Evolutionary conservation across 2,888 invertebrate genomes (phyloP).

Genomic region (Agriotes lineatus): DNA sequence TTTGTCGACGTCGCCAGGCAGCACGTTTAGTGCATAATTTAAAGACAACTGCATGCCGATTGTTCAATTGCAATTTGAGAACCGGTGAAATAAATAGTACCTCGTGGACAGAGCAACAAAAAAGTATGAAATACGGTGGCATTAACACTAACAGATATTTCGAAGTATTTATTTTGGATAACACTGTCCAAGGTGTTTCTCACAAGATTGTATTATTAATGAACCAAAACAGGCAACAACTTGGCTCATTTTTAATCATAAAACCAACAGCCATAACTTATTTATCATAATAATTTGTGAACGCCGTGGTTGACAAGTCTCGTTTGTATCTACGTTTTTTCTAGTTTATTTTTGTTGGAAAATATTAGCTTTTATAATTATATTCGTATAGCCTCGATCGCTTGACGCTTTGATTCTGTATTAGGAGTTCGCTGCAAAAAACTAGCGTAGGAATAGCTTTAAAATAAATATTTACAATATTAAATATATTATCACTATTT

Average conservation of each 20-base stretch:
- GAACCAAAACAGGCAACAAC: slow-evolving; percentile 57
- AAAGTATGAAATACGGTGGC: slow-evolving; percentile 29
- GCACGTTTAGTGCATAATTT: neutral
- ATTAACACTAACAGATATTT: slow-evolving; percentile 34
- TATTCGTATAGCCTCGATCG: slow-evolving; percentile 8
- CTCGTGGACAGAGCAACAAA: slow-evolving; percentile 6
- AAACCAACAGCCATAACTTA: slow-evolving; percentile 60
- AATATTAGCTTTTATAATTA: slow-evolving; percentile 36
- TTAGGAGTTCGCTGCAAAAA: neutral
- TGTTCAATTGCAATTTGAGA: slow-evolving; percentile 1
- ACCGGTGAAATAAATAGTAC: neutral
- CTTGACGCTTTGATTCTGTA: neutral
- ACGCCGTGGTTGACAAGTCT: slow-evolving; percentile 51
- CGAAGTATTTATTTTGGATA: slow-evolving; percentile 43
- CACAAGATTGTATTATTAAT: slow-evolving; percentile 56
- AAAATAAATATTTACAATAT: slow-evolving; percentile 31
- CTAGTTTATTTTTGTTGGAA: slow-evolving; percentile 31
- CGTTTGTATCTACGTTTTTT: slow-evolving; percentile 47
- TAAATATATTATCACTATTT: slow-evolving; percentile 13
- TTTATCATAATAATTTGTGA: slow-evolving; percentile 57
- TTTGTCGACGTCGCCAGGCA: neutral
- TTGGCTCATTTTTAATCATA: slow-evolving; percentile 60
- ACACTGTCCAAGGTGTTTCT: slow-evolving; percentile 50
- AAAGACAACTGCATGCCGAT: neutral
- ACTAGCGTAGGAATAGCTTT: neutral